Percentiles rank a stretch among this genome's conserved stretches.
Conservation (phyloP, 2,113 vertebrate genomes). For the Callochromis pleurospilus region DNA sequence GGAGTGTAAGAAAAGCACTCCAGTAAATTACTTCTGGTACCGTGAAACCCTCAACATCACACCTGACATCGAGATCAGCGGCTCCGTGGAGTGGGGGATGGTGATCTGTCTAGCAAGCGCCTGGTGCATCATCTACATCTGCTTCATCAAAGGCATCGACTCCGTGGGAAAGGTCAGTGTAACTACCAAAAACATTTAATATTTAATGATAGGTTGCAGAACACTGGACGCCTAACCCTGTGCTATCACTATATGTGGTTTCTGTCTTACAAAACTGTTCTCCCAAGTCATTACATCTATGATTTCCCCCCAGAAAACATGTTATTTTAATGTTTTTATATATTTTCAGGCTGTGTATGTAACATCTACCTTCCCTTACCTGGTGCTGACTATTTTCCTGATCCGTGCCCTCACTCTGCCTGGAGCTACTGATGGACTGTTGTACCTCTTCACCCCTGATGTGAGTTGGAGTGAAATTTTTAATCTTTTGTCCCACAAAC, state of each 20-base stretch:
- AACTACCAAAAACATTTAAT: not conserved
- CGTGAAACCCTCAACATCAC: constrained; percentile 85
- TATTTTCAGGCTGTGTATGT: constrained; percentile 81
- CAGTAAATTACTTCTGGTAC: constrained; percentile 92
- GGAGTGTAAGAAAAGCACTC: constrained; percentile 78
- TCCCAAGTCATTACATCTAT: not conserved
- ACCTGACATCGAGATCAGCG: constrained; percentile 59
- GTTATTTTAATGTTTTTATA: not conserved
- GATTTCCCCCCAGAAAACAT: not conserved
- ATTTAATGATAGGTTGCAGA: not conserved
- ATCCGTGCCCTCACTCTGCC: constrained; percentile 82
- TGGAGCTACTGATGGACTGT: constrained; percentile 77
- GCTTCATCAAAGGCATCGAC: constrained; percentile 83
- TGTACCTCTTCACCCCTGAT: constrained; percentile 85
- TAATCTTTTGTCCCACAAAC: no score
- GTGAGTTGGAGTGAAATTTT: constrained; percentile 55
- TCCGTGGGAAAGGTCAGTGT: constrained; percentile 82
- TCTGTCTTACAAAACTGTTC: not conserved
- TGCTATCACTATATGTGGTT: not conserved
- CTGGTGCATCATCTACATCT: constrained; percentile 83
- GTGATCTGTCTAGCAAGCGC: constrained; percentile 74
- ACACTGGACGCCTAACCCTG: not conserved
- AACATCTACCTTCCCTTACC: constrained; percentile 83
- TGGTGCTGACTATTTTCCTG: constrained; percentile 86
- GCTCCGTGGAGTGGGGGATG: constrained; percentile 79